Evolutionary conservation across 2,797 vertebrate genomes (phyloP).

Genomic region (Pteronotus mesoamericanus): DNA sequence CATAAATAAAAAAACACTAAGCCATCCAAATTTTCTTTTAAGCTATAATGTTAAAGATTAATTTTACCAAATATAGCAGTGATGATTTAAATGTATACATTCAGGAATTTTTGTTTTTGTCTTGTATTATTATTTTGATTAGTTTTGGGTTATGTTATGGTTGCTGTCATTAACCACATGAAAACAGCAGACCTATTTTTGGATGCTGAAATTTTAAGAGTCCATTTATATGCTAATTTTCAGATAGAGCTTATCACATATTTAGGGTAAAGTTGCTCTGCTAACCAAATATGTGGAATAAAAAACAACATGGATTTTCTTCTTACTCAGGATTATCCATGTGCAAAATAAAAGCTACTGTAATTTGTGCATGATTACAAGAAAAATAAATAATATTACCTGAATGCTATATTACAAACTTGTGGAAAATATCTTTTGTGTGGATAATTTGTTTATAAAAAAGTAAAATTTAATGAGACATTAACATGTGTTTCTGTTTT

Average conservation of each 20-base stretch:
- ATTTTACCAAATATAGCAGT: not conserved
- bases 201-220: not conserved
- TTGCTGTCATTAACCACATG: not conserved
- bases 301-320: not conserved
- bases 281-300: not conserved
- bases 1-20: not conserved
- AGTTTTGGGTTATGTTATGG: not conserved
- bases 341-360: constrained; percentile 36
- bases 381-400: not conserved
- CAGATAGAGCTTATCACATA: not conserved
- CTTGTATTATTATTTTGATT: not conserved
- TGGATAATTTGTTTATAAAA: not conserved
- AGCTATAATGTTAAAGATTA: not conserved
- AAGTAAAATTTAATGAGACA: not conserved
- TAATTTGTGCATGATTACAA: not conserved
- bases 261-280: not conserved
- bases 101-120: not conserved
- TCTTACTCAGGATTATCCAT: not conserved
- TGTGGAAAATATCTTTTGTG: not conserved
- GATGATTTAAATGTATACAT: not conserved
- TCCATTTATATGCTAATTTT: constrained; percentile 26
- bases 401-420: not conserved
- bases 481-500: not conserved
- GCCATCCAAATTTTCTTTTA: not conserved
- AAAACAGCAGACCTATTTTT: not conserved